These are phyloP conservation scores for Menidia beryllina DNA, from an alignment of 2,113 vertebrate species.

Conservation along the genomic window DNA sequence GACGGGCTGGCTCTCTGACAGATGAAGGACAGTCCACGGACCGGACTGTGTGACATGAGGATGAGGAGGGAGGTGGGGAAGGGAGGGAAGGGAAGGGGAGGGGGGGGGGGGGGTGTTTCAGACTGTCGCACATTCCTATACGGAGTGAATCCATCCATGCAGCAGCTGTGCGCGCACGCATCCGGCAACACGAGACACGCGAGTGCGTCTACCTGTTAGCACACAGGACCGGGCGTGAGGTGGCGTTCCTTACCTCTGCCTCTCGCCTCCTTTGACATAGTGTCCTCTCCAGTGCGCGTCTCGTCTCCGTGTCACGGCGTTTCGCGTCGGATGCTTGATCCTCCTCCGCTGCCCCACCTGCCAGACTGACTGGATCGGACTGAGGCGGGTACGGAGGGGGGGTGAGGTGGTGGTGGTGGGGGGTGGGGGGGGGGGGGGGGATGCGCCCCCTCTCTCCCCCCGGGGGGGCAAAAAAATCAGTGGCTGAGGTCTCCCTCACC, in stretches of 20 bases:
- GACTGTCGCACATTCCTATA: slow-evolving; percentile 72
- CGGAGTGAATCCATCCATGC: slow-evolving; percentile 54
- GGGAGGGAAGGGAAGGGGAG: no score
- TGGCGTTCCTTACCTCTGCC: slow-evolving; percentile 74
- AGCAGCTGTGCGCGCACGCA: slow-evolving; percentile 40
- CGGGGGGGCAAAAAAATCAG: not conserved
- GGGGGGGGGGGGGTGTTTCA: slow-evolving; percentile 12
- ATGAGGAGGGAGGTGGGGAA: no score
- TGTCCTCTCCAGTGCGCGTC: slow-evolving; percentile 52
- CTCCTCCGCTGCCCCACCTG: slow-evolving; percentile 61
- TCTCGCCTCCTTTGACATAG: slow-evolving; percentile 79
- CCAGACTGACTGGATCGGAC: slow-evolving; percentile 31
- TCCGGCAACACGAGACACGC: slow-evolving; percentile 30
- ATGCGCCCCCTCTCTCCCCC: slow-evolving; percentile 28
- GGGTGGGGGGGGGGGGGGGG: no score
- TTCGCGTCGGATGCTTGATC: slow-evolving; percentile 48
- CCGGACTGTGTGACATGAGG: not conserved
- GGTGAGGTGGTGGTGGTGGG: no score
- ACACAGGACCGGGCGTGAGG: slow-evolving; percentile 12
- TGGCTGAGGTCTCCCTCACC: slow-evolving; percentile 54
- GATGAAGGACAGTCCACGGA: slow-evolving; percentile 9
- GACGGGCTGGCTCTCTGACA: not conserved
- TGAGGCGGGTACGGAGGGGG: slow-evolving; percentile 34
- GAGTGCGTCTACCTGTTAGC: slow-evolving; percentile 76
- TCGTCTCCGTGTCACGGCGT: slow-evolving; percentile 31